Conservation (phyloP, 92 coral and sea anemone genomes). For the Galaxea fascicularis region DNA sequence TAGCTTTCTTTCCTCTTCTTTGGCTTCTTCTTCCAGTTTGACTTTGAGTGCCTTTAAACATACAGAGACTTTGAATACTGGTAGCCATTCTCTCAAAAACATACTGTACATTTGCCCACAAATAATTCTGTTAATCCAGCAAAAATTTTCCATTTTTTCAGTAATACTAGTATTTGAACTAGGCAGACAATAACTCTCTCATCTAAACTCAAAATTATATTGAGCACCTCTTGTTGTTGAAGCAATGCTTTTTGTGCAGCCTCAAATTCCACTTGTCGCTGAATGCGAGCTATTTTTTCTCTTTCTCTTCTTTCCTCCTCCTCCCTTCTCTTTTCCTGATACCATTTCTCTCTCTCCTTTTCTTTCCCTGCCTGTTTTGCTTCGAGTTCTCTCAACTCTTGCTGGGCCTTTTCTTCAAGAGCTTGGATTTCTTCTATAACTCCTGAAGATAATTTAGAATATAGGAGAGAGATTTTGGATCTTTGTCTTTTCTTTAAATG, state of each 20-base stretch:
- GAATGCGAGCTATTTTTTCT: constrained; percentile 69
- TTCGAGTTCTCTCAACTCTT: constrained; percentile 79
- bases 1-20: constrained; percentile 67
- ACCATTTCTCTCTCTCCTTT: constrained; percentile 67
- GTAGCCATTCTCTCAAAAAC: no score
- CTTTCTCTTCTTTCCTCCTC: constrained; percentile 71
- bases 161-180: not conserved
- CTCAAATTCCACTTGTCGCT: constrained; percentile 73
- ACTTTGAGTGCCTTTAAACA: constrained; percentile 47
- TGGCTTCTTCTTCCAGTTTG: constrained; percentile 66
- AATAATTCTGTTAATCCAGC: no score
- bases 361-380: constrained; percentile 74
- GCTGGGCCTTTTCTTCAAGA: constrained; percentile 82
- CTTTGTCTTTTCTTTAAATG: no score
- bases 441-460: not conserved
- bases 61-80: no score
- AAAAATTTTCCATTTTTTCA: no score
- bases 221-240: constrained; percentile 74
- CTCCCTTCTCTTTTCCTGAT: constrained; percentile 75
- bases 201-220: not conserved
- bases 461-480: not conserved
- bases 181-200: no score
- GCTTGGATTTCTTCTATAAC: constrained; percentile 44
- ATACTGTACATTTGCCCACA: no score
- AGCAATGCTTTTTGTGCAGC: constrained; percentile 71